Evolutionary conservation across 1,140 invertebrate species (phyloP), one percentile per base, ranked within the genome.

Genomic region (Platyscapa corneri): DNA sequence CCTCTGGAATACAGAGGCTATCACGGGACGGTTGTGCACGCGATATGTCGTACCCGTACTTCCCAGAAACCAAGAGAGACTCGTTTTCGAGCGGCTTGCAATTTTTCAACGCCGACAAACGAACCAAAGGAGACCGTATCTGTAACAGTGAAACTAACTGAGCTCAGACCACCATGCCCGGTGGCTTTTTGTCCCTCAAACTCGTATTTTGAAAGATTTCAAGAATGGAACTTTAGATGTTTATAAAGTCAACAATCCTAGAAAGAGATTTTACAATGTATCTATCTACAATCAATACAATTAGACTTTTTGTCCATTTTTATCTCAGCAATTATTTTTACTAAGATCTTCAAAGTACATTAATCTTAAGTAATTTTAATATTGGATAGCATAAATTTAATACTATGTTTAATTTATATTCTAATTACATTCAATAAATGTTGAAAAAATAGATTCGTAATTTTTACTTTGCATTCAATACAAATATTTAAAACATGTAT

Each of bases 51-150:
- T 88, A 88, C 85, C 46, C 8, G 12, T 6, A 27, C 20, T 88
- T 90, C 88, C 87, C 82, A 87, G 89, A 89, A 90, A 75, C 88
- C 77, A 56, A 76, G 53, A 82, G 37, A 86, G 87, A 88, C 87
- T 88, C 84, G 88, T 88, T 89, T 88, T 65, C 78, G 80, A 86
- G 81, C 83, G 83, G 88, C 86, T 77, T 56, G 39, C 46, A 46
- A 77, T 77, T 77, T 77, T 74, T 64, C n/a, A 87, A 85, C 81
- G 87, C 89, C 89, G 89, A 89, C 89, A 90, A 89, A 89, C 89
- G 88, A 88, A 84, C 67, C 86, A 83, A 85, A 87, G 87, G 86
- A 88, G 23, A 74, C 37, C 12, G 20, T 87, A 84, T 70, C 6
- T 14, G 30, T 77, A 39, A n/a, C n/a, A 23, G 8, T 30, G 60